Conservation (phyloP, 2,888 invertebrate genomes). For the Meiosimyza decipiens region DNA sequence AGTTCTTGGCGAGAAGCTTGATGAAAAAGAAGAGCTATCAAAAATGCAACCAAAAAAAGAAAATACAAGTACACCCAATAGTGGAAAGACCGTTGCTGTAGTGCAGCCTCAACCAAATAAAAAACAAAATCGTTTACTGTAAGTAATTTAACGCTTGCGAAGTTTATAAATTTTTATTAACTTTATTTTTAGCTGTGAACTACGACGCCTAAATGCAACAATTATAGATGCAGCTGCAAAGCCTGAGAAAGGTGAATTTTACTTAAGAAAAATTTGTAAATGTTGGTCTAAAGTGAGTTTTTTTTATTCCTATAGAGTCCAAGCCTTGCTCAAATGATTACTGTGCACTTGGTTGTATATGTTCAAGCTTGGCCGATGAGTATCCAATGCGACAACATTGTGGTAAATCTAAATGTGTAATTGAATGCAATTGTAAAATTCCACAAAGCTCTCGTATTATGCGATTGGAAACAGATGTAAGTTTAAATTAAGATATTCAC, state of each 20-base stretch:
- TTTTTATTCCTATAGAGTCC: constrained; percentile 45
- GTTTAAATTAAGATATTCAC: constrained; percentile 1
- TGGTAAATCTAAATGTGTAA: constrained; percentile 68
- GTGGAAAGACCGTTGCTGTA: constrained; percentile 27
- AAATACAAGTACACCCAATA: constrained; percentile 25
- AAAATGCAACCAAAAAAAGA: background rate
- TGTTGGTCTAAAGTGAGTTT: constrained; percentile 3
- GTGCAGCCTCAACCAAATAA: constrained; percentile 41
- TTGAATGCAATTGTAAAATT: constrained; percentile 67
- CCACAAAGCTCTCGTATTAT: constrained; percentile 56
- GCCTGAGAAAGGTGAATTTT: constrained; percentile 52
- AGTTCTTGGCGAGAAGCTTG: background rate
- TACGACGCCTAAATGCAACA: constrained; percentile 75
- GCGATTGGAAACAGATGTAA: constrained; percentile 63
- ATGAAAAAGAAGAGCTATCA: background rate
- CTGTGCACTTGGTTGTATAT: constrained; percentile 77
- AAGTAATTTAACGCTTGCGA: constrained; percentile 43
- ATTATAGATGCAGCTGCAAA: constrained; percentile 70
- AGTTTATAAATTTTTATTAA: background rate
- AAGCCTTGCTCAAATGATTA: constrained; percentile 69
- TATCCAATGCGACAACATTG: constrained; percentile 71
- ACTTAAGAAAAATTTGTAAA: background rate
- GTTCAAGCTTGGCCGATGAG: constrained; percentile 70
- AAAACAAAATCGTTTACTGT: constrained; percentile 60
- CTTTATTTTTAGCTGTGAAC: constrained; percentile 65